Base-by-base conservation (phyloP, 2,113 vertebrate genomes). In the Balaeniceps rex region DNA sequence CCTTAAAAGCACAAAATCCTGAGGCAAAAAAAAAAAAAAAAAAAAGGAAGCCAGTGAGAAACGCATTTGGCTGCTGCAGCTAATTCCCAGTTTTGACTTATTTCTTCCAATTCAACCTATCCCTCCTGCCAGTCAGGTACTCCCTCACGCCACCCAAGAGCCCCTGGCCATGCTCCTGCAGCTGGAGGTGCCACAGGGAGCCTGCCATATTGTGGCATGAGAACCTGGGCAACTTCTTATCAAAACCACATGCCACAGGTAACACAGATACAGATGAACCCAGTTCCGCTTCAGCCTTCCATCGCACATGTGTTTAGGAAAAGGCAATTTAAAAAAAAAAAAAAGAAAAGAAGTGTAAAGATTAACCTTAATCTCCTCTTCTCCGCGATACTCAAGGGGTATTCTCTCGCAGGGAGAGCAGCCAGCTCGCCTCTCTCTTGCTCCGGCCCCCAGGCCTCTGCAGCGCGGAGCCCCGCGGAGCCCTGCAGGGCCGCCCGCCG, bases 281-380 rank as follows among this genome's bases (percentile, higher is more conserved):
- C 49, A 12, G 7, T 4, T 6, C 49, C 12, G 47, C 22, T 36
- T 31, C 74, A 25, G 68, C 69, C 51, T 52, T 29, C 47, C 68
- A 24, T 8, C 2, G 3, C 47, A 58, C 33, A 12, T 31, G 29
- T 0, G 19, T 15, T 70, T 18, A 49, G 28, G 8, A 49, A 51
- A 46, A 60, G 12, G 6, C 5, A 38, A 24, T 13, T 15, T 18
- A 16, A 28, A 52, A 52, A 52, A 33, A 24, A 12, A 12, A 14
- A 29, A 46, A 22, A 4, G n/a, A 21, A 25, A 14, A 23, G 76
- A 3, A 0, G 4, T 1, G 14, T 19, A 14, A 68, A 51, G 24
- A 57, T 79, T 74, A 90, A 99, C 99, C 98, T 98, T 28, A 98
- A 18, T 24, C 18, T 94, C 79, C 98, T 98, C 96, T 99, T 99